Conservation (phyloP, 30 jellyfish, hydroid and myxozoan species). For the Turritopsis rubra region DNA sequence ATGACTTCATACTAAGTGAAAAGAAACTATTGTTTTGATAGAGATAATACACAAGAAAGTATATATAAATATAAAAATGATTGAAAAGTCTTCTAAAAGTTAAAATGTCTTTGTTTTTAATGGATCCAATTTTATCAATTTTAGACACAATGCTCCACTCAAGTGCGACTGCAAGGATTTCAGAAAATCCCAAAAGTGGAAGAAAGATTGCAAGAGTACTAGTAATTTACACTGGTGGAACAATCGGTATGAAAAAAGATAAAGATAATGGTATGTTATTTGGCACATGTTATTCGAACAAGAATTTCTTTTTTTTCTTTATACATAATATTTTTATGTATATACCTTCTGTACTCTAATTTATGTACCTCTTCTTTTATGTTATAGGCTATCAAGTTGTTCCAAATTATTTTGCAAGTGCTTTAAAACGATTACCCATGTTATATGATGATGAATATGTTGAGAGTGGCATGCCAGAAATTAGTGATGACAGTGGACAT, state of each 20-base stretch:
- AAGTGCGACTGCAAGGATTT: conserved; percentile 22
- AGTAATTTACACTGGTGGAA: conserved; percentile 92
- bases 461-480: conserved; percentile 20
- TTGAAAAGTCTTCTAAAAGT: background rate
- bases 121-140: background rate
- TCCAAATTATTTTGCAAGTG: conserved; percentile 67
- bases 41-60: background rate
- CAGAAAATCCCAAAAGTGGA: conserved; percentile 29
- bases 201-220: conserved; percentile 54
- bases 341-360: background rate
- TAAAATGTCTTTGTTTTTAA: background rate
- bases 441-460: conserved; percentile 73
- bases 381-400: conserved; percentile 73
- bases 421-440: conserved; percentile 79
- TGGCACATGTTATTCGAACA: too few species aligned
- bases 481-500: conserved; percentile 19
- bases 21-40: background rate
- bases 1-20: background rate
- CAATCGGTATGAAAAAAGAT: conserved; percentile 88
- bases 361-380: background rate
- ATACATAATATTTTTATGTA: background rate
- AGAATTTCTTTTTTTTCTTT: background rate
- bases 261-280: conserved; percentile 38
- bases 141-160: conserved; percentile 33
- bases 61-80: too few species aligned